phyloP scores from a whole-genome alignment of 30 jellyfish, hydroid and myxozoan species.

The Aurelia coerulea region DNA sequence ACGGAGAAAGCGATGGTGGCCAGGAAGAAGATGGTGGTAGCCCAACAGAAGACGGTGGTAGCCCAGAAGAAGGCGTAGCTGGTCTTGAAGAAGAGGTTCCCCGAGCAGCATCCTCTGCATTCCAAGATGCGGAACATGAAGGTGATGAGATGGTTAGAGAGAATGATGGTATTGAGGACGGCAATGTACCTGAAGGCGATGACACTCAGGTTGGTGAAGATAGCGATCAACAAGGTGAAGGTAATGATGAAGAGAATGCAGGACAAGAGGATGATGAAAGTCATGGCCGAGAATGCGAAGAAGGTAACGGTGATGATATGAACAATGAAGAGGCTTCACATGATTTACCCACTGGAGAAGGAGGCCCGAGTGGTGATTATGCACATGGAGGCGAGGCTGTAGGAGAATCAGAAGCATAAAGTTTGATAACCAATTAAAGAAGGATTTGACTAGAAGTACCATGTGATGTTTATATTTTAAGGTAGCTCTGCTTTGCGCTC shows the following conservation, averaged over 20 bases:
- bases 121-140: neutral
- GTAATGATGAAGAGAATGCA: neutral
- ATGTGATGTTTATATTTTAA: neutral
- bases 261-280: neutral
- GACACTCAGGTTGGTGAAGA: neutral
- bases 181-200: neutral
- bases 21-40: neutral
- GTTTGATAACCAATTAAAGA: neutral
- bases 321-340: too few relatives aligned
- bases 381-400: neutral
- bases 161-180: neutral
- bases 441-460: neutral
- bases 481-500: too few relatives aligned
- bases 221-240: neutral
- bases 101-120: too few relatives aligned
- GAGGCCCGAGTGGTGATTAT: neutral
- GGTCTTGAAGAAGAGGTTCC: neutral
- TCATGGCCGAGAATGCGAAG: neutral
- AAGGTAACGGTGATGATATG: too few relatives aligned
- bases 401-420: neutral
- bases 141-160: neutral
- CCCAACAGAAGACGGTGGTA: neutral
- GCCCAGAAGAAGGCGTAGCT: conserved; percentile 2
- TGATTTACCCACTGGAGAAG: neutral
- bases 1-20: neutral